Conservation (phyloP, 2,888 invertebrate species). For the Acheta domesticus region DNA sequence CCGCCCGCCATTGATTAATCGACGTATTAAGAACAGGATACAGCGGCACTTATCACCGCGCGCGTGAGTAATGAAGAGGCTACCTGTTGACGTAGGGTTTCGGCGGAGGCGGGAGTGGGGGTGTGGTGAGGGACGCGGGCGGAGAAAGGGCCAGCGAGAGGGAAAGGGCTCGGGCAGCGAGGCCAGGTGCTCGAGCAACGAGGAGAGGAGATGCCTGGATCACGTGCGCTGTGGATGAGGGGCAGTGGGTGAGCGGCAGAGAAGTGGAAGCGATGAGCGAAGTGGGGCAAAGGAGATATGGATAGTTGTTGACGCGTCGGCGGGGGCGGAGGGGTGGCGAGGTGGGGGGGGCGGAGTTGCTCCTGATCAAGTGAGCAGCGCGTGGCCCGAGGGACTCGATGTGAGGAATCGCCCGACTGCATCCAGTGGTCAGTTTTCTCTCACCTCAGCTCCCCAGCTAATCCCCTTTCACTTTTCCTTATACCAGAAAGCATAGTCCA, state of each 20-base stretch:
- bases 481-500: too few species aligned
- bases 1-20: not conserved
- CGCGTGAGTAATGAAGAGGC: conserved; percentile 7
- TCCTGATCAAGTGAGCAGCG: too few species aligned
- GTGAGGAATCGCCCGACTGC: too few species aligned
- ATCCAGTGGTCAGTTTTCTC: too few species aligned
- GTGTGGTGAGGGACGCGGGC: not conserved
- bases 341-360: too few species aligned
- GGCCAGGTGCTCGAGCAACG: too few species aligned
- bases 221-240: not conserved
- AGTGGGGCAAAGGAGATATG: not conserved
- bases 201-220: too few species aligned
- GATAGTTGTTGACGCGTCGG: not conserved
- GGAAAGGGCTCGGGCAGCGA: not conserved
- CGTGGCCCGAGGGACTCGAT: too few species aligned
- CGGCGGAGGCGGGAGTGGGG: not conserved
- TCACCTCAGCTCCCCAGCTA: too few species aligned
- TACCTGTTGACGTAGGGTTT: conserved; percentile 4
- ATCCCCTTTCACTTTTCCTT: too few species aligned
- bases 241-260: not conserved
- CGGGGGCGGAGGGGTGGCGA: too few species aligned
- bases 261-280: not conserved
- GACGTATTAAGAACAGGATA: conserved; percentile 2
- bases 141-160: not conserved
- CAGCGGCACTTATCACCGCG: conserved; percentile 1